A percentile compares a stretch with the other conserved stretches of the same genome.
These are phyloP conservation scores for Parazoanthus atlanticus DNA, from an alignment of 92 coral and sea anemone genomes.

Conservation along the genomic window DNA sequence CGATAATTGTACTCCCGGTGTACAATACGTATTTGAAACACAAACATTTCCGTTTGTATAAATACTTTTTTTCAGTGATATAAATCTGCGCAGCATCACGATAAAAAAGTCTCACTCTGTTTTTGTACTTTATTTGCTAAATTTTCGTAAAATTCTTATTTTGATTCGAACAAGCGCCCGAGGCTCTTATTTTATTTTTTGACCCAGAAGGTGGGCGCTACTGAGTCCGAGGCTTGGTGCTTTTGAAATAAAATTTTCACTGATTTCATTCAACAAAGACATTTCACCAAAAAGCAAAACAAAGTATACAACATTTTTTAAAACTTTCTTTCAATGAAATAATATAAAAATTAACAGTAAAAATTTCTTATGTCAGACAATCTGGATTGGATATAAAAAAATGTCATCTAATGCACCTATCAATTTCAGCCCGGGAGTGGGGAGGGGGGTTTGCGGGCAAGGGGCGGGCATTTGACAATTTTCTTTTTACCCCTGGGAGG, in stretches of 20 bases:
- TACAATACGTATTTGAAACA: constrained; percentile 26
- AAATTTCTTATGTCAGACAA: background rate
- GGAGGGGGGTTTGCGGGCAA: no score
- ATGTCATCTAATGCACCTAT: no score
- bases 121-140: constrained; percentile 25
- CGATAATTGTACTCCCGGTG: constrained; percentile 30
- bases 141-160: constrained; percentile 12
- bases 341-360: constrained; percentile 3
- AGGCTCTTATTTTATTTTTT: constrained; percentile 31
- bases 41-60: constrained; percentile 36
- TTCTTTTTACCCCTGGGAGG: no score
- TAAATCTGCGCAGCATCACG: constrained; percentile 27
- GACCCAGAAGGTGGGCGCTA: constrained; percentile 25
- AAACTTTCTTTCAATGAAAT: constrained; percentile 11
- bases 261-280: constrained; percentile 37
- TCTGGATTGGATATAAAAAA: no score
- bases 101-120: constrained; percentile 27
- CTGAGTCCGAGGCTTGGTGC: constrained; percentile 21
- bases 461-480: constrained; percentile 5
- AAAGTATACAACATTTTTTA: constrained; percentile 15
- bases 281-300: constrained; percentile 36
- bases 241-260: constrained; percentile 26
- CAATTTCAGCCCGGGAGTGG: no score
- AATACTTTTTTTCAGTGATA: constrained; percentile 23
- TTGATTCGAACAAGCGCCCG: constrained; percentile 29